Evolutionary conservation across 1,140 invertebrate genomes (phyloP).

Genomic region (Batillaria attramentaria): DNA sequence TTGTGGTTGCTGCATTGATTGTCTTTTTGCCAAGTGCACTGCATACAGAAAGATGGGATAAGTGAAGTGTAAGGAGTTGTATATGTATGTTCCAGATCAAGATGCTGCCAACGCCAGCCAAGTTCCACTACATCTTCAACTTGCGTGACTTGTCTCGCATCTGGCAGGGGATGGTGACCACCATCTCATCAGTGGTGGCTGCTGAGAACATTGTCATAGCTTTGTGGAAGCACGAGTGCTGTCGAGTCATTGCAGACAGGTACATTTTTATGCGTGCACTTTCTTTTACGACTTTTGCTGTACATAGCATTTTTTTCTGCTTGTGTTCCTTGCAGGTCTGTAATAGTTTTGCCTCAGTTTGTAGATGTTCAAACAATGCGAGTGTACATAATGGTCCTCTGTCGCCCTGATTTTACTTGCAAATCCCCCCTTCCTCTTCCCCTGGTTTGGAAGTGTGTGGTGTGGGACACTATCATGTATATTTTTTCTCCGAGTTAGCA

Average conservation of each 20-base stretch:
- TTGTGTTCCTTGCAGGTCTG: too few relatives aligned
- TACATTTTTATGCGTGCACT: slow-evolving; percentile 42
- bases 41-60: not conserved
- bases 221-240: slow-evolving; percentile 92
- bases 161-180: slow-evolving; percentile 91
- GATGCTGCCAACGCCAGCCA: slow-evolving; percentile 89
- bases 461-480: too few relatives aligned
- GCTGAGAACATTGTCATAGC: not conserved
- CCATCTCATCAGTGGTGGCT: slow-evolving; percentile 79
- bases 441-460: too few relatives aligned
- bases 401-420: too few relatives aligned
- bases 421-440: too few relatives aligned
- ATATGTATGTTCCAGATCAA: slow-evolving; percentile 75
- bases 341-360: too few relatives aligned
- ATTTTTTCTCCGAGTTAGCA: too few relatives aligned
- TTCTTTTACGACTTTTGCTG: not conserved
- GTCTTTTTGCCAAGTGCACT: too few relatives aligned
- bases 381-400: too few relatives aligned
- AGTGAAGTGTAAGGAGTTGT: not conserved
- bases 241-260: slow-evolving; percentile 89
- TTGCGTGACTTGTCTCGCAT: slow-evolving; percentile 93
- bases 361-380: too few relatives aligned
- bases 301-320: not conserved
- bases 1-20: too few relatives aligned
- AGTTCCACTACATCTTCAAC: slow-evolving; percentile 97